These are phyloP conservation scores for Chrysopilus asiliformis DNA, from an alignment of 2,888 invertebrate species.

Conservation along the genomic window DNA sequence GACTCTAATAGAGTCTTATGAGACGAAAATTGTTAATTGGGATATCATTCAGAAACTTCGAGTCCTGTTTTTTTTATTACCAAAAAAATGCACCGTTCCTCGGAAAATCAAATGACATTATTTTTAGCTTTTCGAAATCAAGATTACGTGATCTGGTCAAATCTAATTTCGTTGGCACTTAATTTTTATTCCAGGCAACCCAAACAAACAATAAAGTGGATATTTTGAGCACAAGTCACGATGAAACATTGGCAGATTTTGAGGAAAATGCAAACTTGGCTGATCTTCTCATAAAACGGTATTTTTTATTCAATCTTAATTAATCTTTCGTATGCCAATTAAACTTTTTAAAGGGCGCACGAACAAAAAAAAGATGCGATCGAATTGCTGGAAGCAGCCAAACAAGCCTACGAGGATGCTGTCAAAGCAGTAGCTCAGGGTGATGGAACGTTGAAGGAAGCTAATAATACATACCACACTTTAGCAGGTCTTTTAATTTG, in stretches of 20 bases:
- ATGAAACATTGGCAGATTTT: slow-evolving; percentile 45
- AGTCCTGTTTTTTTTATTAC: no score
- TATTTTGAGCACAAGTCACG: slow-evolving; percentile 30
- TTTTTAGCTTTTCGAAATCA: no score
- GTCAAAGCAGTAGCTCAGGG: slow-evolving; percentile 73
- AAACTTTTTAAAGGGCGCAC: slow-evolving; percentile 34
- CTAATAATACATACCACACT: slow-evolving; percentile 63
- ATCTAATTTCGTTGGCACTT: neutral
- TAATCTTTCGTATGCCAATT: neutral
- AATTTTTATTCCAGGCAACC: slow-evolving; percentile 20
- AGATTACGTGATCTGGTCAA: no score
- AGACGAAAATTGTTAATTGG: no score
- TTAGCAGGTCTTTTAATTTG: slow-evolving; percentile 24
- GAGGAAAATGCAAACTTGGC: slow-evolving; percentile 52
- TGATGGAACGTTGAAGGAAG: slow-evolving; percentile 66
- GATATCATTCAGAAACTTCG: no score
- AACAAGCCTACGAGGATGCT: slow-evolving; percentile 61
- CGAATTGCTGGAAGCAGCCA: slow-evolving; percentile 64
- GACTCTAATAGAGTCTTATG: no score
- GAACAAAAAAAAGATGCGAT: slow-evolving; percentile 66
- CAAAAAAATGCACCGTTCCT: no score
- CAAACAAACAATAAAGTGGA: slow-evolving; percentile 24
- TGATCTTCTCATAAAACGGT: slow-evolving; percentile 47
- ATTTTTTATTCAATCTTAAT: slow-evolving; percentile 24
- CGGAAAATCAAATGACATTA: no score